Evolutionary conservation across 2,113 vertebrate genomes (phyloP), one percentile per base, ranked within the genome.

Genomic region (Nothocercus julius): DNA sequence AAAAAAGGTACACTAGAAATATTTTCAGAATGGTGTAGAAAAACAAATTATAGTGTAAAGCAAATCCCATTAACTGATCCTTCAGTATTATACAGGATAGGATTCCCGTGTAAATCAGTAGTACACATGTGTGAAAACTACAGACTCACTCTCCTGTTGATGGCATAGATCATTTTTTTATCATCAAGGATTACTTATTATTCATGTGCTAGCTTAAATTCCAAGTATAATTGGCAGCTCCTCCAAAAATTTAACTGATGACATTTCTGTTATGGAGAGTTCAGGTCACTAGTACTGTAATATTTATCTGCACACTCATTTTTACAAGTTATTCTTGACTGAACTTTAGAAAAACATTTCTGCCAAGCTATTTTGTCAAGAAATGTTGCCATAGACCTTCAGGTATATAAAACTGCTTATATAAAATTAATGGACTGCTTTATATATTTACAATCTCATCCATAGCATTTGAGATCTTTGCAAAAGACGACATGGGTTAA

Each of bases 371-470:
- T 96, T 97, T 97, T 97, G 94, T 96, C 79, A 92, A 89, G 92
- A 96, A 95, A 83, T 93, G 66, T 96, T 97, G 92, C 93, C 75
- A 88, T 87, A 97, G 83, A 44, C 88, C 82, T 89, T 91, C 74
- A 95, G 92, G 91, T 97, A 92, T 79, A 96, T 96, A 97, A 97
- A 97, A 93, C 53, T 95, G 86, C 77, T 97, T 96, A 88, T 93
- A 92, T 96, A 96, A 97, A 98, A 95, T 97, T 97, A 98, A 97
- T 97, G 92, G 93, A 81, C 96, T 97, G 94, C 94, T 97, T 97
- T 98, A 97, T 91, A 90, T 96, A 93, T 97, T 97, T 94, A 92
- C 82, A 89, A 32, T 92, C 83, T 96, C 77, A 91, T 62, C 67
- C 59, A 70, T 38, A 89, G 73, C 74, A 36, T 93, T 89, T 83